Evolutionary conservation across 2,888 invertebrate species (phyloP), one percentile per base, ranked within the genome.

Genomic region (Scaptomyza caliginosa): DNA sequence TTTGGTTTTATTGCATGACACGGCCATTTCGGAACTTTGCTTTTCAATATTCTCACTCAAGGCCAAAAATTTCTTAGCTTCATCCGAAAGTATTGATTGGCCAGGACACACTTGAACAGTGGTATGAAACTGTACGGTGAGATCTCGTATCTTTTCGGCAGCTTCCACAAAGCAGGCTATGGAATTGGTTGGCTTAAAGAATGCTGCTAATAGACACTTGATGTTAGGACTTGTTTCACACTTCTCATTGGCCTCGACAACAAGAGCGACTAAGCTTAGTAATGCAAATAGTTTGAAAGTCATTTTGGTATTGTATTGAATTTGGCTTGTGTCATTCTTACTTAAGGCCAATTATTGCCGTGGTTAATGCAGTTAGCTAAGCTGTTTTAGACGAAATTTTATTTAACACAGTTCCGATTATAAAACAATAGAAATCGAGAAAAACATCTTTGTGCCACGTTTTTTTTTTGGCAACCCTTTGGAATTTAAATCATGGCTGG

Each of bases 401-500:
- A 10, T 19, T 19, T 17, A 19, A 2, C 17, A 19, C 19, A 19
- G 17, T 38, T n/a, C n/a, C n/a, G n/a, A n/a, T n/a, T 36, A 7
- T 7, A 13, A 7, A 32, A 32, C 30, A 4, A n/a, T 4, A 30
- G n/a, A 5, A 30, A n/a, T 30, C n/a, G 30, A 30, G 30, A 4
- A 30, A 32, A 13, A 13, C 6, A 13, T 32, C 32, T 7, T 32
- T 28, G 17, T 17, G 8, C 7, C n/a, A n/a, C n/a, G n/a, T n/a
- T n/a, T n/a, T 11, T 11, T 17, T 3, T 46, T 46, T 30, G 19
- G 19, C 19, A 21, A 21, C 6, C 30, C 13, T 10, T 32, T n/a
- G 36, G 21, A 32, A 28, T 23, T 30, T 10, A 8, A 28, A 28
- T 28, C 39, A 40, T 54, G 45, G 50, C 8, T 36, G 4, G 59